Conservation (phyloP, 2,113 vertebrate genomes). For the Odocoileus virginianus region DNA sequence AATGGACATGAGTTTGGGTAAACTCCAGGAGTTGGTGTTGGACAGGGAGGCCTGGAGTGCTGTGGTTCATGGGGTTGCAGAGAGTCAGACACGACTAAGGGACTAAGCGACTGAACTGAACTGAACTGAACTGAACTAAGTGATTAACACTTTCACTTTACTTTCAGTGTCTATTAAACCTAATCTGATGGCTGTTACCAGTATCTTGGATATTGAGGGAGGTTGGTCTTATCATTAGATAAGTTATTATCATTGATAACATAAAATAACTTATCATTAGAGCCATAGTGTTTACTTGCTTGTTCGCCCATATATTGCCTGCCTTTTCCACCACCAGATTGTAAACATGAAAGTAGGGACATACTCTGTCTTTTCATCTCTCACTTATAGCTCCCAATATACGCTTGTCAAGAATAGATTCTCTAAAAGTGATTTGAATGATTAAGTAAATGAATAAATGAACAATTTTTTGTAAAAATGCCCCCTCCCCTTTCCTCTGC, state of each 20-base stretch:
- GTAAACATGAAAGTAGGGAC: not conserved
- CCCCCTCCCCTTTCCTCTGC: not conserved
- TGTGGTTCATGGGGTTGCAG: rapidly evolving
- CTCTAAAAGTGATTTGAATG: not conserved
- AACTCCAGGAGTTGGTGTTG: not conserved
- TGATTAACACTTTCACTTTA: not conserved
- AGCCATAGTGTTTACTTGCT: not conserved
- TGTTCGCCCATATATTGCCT: not conserved
- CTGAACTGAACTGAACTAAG: not conserved
- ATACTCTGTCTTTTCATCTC: not conserved
- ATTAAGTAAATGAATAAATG: not conserved
- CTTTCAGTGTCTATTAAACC: not conserved
- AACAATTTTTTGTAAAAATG: not conserved
- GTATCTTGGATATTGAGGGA: not conserved
- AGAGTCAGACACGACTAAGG: rapidly evolving
- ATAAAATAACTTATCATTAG: not conserved
- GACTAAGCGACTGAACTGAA: not conserved
- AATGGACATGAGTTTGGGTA: not conserved
- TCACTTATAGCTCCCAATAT: not conserved
- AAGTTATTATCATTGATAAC: no score
- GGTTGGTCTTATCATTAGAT: not conserved
- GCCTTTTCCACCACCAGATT: not conserved
- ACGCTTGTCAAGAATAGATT: not conserved
- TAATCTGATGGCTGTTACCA: not conserved
- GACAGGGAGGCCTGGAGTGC: not conserved